Base-by-base conservation (phyloP, 2,888 invertebrate genomes). In the Pteria penguin region DNA sequence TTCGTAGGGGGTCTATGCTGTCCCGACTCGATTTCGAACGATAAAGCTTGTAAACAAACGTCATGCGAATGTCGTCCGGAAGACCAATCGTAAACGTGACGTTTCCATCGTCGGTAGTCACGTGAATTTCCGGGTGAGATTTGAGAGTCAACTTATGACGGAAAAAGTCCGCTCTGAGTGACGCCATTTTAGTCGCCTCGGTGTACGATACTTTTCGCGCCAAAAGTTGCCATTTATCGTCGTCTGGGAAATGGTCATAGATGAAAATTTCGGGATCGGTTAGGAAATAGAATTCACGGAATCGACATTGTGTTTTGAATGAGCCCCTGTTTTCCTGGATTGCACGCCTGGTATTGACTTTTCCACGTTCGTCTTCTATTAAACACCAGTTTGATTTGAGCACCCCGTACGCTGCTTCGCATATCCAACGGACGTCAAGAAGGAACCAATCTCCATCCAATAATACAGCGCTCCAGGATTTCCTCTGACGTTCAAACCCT, bases 381-480 rank as follows among this genome's bases (percentile, higher is more conserved):
- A 77, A 65, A n/a, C 76, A 32, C 76, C 76, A 77, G 33, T 73
- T 77, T 32, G 62, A 72, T 33, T 77, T 77, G 11, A 68, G 27
- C 8, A 77, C 73, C 22, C 76, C 76, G 31, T 77, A 77, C 14
- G 76, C 76, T 14, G 76, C 76, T 29, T 77, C 76, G 27, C 76
- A 77, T 14, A 77, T 77, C 90, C 90, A 90, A 78, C 90, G 90
- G 55, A 90, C 89, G 78, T 90, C 90, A 24, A 90, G 84, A 32
- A 90, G 80, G 5, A 89, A 84, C 90, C 90, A 90, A 33, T 87
- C 83, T 1, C 88, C 88, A 63, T 89, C 87, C 8, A 90, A 85
- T n/a, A 90, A 82, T 4, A 90, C 90, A 8, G 89, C 88, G 45
- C 89, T 90, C 90, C 90, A 90, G 24, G 89, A 88, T 69, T 89